These are phyloP conservation scores for Cotesia glomerata DNA, from an alignment of 1,140 invertebrate species.

Conservation along the genomic window DNA sequence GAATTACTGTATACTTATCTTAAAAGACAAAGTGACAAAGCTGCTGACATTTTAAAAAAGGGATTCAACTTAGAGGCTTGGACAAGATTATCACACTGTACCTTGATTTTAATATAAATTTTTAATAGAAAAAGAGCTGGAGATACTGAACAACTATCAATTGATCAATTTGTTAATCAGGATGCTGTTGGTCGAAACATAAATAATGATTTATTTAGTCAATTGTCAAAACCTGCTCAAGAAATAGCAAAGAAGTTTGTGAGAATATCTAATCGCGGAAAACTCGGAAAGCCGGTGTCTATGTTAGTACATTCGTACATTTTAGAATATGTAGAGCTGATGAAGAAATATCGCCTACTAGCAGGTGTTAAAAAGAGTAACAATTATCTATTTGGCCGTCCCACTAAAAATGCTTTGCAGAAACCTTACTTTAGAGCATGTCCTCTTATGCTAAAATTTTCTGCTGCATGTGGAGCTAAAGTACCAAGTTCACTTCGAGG, in stretches of 20 bases:
- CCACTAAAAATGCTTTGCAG: not conserved
- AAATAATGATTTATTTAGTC: not conserved
- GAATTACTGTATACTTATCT: conserved; percentile 13
- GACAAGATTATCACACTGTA: not conserved
- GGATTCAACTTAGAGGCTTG: not conserved
- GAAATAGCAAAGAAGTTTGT: not conserved
- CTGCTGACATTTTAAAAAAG: not conserved
- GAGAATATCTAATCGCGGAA: not conserved
- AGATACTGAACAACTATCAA: not conserved
- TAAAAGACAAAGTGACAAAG: not conserved
- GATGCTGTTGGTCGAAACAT: not conserved
- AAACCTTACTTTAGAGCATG: not conserved
- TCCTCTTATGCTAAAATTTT: not conserved
- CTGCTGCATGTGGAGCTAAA: not conserved
- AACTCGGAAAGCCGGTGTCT: not conserved
- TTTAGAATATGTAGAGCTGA: not conserved
- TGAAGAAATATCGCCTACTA: not conserved
- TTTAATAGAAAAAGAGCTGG: conserved; percentile 14
- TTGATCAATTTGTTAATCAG: not conserved
- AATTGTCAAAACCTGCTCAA: not conserved
- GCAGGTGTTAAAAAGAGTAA: not conserved
- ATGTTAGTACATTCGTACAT: not conserved
- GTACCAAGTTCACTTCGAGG: not conserved
- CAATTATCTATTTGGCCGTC: not conserved
- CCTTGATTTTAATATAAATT: not conserved